Evolutionary conservation across 64 coral and sea anemone genomes (phyloP).

Genomic region (Orbicella faveolata): DNA sequence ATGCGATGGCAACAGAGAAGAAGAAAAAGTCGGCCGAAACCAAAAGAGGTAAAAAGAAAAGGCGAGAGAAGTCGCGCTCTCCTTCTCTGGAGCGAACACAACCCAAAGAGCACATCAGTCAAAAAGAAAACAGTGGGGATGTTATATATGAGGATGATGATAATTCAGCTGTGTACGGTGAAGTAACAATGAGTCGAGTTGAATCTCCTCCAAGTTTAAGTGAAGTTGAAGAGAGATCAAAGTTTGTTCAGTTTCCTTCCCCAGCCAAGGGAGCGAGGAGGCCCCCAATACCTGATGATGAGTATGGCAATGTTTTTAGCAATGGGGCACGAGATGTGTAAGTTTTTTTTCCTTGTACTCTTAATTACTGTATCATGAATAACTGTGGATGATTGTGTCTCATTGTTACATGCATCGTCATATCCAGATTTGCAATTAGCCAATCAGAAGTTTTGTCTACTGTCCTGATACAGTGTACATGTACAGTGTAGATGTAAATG

Average conservation of each 20-base stretch:
- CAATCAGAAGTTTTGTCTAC: too few relatives aligned
- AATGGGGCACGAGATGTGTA: constrained; percentile 49
- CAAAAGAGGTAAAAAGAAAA: constrained; percentile 69
- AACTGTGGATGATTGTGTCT: too few relatives aligned
- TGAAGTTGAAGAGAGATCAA: constrained; percentile 84
- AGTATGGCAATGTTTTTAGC: constrained; percentile 42
- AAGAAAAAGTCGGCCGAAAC: constrained; percentile 25
- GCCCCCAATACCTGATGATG: constrained; percentile 24
- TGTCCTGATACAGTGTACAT: too few relatives aligned
- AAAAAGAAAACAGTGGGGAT: neutral
- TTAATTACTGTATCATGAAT: too few relatives aligned
- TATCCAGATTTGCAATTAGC: too few relatives aligned
- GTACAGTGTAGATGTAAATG: too few relatives aligned
- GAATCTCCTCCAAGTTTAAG: constrained; percentile 48
- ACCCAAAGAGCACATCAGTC: neutral
- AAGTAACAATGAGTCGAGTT: constrained; percentile 36
- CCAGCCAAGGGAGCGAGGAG: constrained; percentile 49
- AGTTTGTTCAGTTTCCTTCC: constrained; percentile 83
- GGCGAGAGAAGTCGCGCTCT: constrained; percentile 59
- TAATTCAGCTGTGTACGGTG: constrained; percentile 23
- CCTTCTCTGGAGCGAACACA: constrained; percentile 36
- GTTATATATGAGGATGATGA: constrained; percentile 4
- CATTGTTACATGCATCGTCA: too few relatives aligned
- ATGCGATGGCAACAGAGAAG: neutral
- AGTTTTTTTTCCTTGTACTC: neutral